Base-by-base conservation (phyloP, 2,888 invertebrate genomes). In the Adelognathus sp. region DNA sequence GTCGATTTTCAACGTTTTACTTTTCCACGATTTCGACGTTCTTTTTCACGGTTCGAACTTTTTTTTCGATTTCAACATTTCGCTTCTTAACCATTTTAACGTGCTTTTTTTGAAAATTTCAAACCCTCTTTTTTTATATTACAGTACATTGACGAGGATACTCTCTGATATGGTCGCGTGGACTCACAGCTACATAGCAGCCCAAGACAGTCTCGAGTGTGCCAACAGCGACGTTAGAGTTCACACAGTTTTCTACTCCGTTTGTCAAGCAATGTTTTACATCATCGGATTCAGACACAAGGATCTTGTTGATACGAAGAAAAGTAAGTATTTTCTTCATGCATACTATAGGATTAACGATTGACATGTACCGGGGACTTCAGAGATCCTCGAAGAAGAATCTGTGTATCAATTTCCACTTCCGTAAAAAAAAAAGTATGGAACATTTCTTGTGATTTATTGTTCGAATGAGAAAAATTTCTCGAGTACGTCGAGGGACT, bases 191-290 rank as follows among this genome's bases (percentile, higher is more conserved):
- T 98, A 98, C 89, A 95, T 98, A 56, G 93, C 93, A 0, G 93
- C 94, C 0, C 95, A 95, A 80, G 95, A 95, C 82, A 92, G 91
- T 86, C 92, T 82, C 81, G 93, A 93, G 82, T 92, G 92, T 82
- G 89, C 93, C 0, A 92, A 93, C 84, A 92, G 93, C 11, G 95
- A 95, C 83, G 87, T 94, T 0, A 94, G 95, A 85, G 94, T 95
- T 0, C 98, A 99, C 89, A 94, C 95, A 2, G 96, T 98, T 0
- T 99, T 99, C 92, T 98, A 98, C 89, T 95, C 97, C 0, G 94
- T 98, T 2, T 98, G 98, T 85, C 98, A 99, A 91, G 95, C 97
- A 0, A 93, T 98, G 52, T 98, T 99, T 92, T 98, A 99, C 91
- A 93, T 98, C 14, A 95, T 99, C 77, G 96, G 97, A 0, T 98